Percentiles rank a stretch among this genome's conserved stretches.
Evolutionary conservation across 2,888 invertebrate genomes (phyloP).

Genomic region (Clivina fossor): DNA sequence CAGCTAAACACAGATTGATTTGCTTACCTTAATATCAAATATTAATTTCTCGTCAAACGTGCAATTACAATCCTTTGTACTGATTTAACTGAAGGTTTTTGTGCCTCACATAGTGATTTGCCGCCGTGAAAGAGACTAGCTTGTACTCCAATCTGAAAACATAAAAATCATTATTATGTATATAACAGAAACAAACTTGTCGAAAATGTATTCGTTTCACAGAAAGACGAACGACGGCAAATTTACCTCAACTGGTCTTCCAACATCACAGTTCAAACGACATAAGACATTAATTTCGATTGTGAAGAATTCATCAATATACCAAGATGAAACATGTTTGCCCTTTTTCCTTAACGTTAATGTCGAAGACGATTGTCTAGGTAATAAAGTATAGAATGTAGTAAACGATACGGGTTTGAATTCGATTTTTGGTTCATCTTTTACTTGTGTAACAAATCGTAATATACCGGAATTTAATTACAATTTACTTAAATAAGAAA

Average conservation of each 20-base stretch:
- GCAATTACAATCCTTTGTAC: conserved; percentile 59
- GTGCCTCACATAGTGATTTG: conserved; percentile 78
- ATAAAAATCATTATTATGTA: conserved; percentile 29
- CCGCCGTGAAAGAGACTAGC: conserved; percentile 89
- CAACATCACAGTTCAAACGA: conserved; percentile 77
- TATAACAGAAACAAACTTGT: no score
- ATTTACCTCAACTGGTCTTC: conserved; percentile 68
- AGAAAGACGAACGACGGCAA: no score
- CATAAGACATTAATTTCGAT: conserved; percentile 71
- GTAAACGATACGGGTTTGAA: no score
- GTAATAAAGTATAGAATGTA: no score
- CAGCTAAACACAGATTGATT: neutral
- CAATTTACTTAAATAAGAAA: no score
- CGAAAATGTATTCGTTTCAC: no score
- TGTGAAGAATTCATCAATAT: conserved; percentile 67
- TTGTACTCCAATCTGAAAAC: conserved; percentile 71
- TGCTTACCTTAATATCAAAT: conserved; percentile 65
- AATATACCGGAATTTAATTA: no score
- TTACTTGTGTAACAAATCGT: no score
- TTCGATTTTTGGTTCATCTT: no score
- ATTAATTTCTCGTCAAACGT: conserved; percentile 72
- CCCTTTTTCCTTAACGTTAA: conserved; percentile 70
- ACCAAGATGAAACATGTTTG: conserved; percentile 70
- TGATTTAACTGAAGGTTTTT: conserved; percentile 67
- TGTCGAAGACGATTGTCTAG: conserved; percentile 61